Evolutionary conservation across 2,797 vertebrate genomes (phyloP), one percentile per base, ranked within the genome.

Genomic region (Streptopelia turtur): DNA sequence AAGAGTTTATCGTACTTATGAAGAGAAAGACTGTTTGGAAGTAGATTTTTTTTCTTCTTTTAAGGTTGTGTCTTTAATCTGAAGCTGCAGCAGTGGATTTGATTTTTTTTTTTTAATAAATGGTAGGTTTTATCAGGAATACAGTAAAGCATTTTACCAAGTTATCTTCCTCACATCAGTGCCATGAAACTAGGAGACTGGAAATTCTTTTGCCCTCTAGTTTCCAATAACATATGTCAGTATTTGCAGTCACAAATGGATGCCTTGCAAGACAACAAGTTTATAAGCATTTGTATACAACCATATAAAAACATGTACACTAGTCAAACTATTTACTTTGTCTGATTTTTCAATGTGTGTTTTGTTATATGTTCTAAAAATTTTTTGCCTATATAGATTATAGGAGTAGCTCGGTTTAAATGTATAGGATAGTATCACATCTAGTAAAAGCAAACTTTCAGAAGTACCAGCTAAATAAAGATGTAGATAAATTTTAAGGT

Each of bases 41-140:
- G 82, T 68, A 84, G 76, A 78, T 87, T 55, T 93, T 82, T 41
- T 10, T 33, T 11, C 70, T 52, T 82, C 83, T 83, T 92, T 95
- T 93, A 94, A 97, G 78, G 66, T 94, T 12, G n/a, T 76, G 68
- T 93, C 83, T 95, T 97, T 96, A 95, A 96, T 97, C 96, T 83
- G 84, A 91, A 95, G 61, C 72, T 96, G 88, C 80, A 89, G 88
- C 93, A 83, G 82, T 72, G 81, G 83, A 95, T 97, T 91, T 94
- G 81, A 92, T 92, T 60, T 93, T 45, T 60, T 93, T 45, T 45
- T 45, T 50, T 96, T 97, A 86, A 55, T 94, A 95, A 97, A 95
- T 80, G 60, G 64, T 88, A 76, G 30, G 12, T 84, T 97, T 98
- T 95, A 97, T 96, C 94, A 91, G 83, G 56, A 65, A 95, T 94